phyloP scores from a whole-genome alignment of 2,797 vertebrate species.

The Alauda arvensis region DNA sequence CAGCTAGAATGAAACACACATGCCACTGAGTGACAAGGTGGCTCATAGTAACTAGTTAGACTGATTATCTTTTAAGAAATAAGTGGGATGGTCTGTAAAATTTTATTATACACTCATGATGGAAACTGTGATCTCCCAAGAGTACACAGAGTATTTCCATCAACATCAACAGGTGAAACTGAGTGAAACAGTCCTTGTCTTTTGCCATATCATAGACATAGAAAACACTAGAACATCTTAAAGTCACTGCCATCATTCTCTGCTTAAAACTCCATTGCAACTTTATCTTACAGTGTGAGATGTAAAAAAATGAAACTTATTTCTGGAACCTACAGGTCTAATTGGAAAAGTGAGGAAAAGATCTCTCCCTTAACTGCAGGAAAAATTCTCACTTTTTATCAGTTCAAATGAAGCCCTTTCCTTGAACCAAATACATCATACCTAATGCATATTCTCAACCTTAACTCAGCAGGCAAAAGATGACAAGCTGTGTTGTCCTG shows the following conservation, averaged over 20 bases:
- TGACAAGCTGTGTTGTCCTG: neutral
- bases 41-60: neutral
- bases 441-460: neutral
- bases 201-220: neutral
- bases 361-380: neutral
- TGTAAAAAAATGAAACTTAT: neutral
- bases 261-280: neutral
- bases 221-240: neutral
- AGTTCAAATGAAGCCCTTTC: neutral
- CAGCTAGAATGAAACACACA: neutral
- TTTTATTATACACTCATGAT: neutral
- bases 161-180: neutral
- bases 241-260: neutral
- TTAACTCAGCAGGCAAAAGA: neutral
- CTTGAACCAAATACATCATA: neutral
- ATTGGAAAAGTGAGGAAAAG: neutral
- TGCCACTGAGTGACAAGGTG: neutral
- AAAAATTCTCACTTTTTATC: neutral
- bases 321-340: neutral
- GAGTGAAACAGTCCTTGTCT: neutral
- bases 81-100: neutral
- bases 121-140: neutral
- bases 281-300: neutral
- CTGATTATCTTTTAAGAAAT: neutral
- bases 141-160: neutral